phyloP scores from a whole-genome alignment of 2,113 vertebrate genomes.

The Mustelus asterias region DNA sequence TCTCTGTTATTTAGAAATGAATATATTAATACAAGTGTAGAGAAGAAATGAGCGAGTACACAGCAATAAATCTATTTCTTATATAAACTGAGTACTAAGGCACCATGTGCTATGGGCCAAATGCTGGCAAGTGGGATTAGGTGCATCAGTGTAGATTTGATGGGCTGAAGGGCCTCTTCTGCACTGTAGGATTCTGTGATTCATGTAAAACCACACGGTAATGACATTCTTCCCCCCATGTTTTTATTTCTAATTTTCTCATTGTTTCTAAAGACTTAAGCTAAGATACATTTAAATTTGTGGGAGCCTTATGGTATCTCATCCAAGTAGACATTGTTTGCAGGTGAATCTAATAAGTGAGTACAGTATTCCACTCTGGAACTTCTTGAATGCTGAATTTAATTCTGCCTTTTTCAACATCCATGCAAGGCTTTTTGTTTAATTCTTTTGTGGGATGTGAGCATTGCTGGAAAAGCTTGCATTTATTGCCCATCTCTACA shows the following conservation, averaged over 20 bases:
- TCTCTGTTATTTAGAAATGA: background rate
- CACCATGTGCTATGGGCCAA: background rate
- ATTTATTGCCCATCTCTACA: background rate
- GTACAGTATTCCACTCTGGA: background rate
- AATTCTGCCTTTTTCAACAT: background rate
- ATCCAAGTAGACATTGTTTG: background rate
- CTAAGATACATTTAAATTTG: background rate
- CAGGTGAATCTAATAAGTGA: background rate
- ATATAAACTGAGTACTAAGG: background rate
- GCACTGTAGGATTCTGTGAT: too few species aligned
- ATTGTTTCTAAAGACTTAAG: background rate
- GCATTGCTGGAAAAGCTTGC: background rate
- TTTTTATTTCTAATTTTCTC: background rate
- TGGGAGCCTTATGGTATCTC: background rate
- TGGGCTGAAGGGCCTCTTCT: too few species aligned
- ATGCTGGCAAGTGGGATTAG: too few species aligned
- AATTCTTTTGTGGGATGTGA: background rate
- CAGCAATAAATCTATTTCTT: conserved; percentile 4
- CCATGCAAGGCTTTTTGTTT: background rate
- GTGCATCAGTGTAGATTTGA: too few species aligned
- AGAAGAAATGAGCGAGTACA: background rate
- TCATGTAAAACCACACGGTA: background rate
- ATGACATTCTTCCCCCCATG: background rate
- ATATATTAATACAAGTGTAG: background rate
- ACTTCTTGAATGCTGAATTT: background rate